These are phyloP conservation scores for Calcarius lapponicus DNA, from an alignment of 2,797 vertebrate genomes.

Conservation along the genomic window DNA sequence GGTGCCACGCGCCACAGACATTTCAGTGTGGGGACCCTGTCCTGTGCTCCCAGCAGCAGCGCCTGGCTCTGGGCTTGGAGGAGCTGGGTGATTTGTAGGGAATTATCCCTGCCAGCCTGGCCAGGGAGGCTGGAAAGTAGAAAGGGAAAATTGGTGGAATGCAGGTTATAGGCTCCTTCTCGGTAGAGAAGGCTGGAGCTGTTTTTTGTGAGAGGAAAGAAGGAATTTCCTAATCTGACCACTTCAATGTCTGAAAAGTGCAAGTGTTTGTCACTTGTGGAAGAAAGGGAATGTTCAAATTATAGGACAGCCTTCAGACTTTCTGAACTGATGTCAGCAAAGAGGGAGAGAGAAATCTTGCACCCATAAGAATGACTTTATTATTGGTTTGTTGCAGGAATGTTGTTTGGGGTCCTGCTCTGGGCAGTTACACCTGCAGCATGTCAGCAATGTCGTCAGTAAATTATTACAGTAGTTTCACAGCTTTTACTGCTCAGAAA, in stretches of 20 bases:
- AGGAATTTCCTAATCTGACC: not conserved
- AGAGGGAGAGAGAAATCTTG: not conserved
- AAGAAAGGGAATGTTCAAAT: not conserved
- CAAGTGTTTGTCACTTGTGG: not conserved
- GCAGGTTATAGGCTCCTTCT: not conserved
- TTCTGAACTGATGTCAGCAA: not conserved
- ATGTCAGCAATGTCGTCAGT: not conserved
- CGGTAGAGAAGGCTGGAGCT: not conserved
- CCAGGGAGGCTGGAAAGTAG: not conserved
- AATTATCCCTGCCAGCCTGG: not conserved
- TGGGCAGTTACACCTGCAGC: not conserved
- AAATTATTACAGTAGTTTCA: not conserved
- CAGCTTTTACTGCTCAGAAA: not conserved
- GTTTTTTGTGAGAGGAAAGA: not conserved
- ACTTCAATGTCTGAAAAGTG: accelerated
- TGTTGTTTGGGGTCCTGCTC: not conserved
- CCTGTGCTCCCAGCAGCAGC: not conserved
- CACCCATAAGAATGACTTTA: accelerated
- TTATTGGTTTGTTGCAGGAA: not conserved
- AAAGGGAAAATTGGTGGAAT: not conserved
- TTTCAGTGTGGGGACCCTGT: not conserved
- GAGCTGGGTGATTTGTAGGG: not conserved
- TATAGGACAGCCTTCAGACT: not conserved
- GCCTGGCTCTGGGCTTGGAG: not conserved
- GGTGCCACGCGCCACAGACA: not conserved